Evolutionary conservation across 1,140 invertebrate genomes (phyloP).

Genomic region (Phthorimaea operculella): DNA sequence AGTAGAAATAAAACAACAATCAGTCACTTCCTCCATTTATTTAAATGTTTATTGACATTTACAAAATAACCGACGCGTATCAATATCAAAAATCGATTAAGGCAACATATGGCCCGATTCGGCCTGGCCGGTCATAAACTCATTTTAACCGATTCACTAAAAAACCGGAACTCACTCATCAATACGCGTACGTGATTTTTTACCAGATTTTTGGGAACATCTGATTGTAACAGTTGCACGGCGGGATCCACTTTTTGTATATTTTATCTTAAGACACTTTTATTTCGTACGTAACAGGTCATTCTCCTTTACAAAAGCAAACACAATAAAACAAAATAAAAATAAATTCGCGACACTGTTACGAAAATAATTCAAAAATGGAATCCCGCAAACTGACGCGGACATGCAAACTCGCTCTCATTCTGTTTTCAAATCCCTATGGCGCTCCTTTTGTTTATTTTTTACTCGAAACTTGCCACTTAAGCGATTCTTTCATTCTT

Average conservation of each 20-base stretch:
- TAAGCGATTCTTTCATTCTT: constrained; percentile 49
- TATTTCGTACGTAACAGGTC: neutral
- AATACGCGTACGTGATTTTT: constrained; percentile 18
- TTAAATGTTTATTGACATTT: too few species aligned
- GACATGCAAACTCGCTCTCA: constrained; percentile 44
- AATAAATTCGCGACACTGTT: constrained; percentile 18
- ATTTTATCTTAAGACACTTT: neutral
- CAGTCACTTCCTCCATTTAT: too few species aligned
- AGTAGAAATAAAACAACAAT: too few species aligned
- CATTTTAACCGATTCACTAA: neutral
- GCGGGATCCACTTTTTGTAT: constrained; percentile 10
- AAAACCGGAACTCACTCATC: constrained; percentile 11
- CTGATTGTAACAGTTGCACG: constrained; percentile 49
- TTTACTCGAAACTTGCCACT: constrained; percentile 59
- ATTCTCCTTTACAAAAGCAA: constrained; percentile 10
- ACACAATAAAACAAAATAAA: constrained; percentile 9
- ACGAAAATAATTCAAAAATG: constrained; percentile 35
- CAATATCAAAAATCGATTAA: neutral
- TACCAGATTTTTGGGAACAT: constrained; percentile 41
- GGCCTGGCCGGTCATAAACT: constrained; percentile 1
- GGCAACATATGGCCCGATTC: neutral
- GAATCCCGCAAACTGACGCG: constrained; percentile 36
- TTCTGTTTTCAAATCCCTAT: constrained; percentile 37
- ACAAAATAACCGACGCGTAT: neutral
- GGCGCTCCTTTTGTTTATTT: constrained; percentile 37